Base-by-base conservation (phyloP, 1,140 invertebrate genomes). In the Hirudo medicinalis region DNA sequence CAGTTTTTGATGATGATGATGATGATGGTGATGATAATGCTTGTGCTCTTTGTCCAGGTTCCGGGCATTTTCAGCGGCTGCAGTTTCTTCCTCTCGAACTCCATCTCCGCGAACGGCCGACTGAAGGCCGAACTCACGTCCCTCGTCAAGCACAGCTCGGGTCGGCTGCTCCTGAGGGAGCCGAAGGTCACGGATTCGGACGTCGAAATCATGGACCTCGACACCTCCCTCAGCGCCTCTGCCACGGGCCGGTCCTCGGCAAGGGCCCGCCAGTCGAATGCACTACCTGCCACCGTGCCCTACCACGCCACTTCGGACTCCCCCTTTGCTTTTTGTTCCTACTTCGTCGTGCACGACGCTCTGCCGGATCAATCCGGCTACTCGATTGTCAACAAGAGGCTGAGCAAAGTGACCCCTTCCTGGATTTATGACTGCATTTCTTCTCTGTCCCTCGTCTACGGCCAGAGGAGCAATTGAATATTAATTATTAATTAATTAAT, bases 351-450 rank as follows among this genome's bases (percentile, higher is more conserved):
- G 71, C 89, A 87, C 74, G 83, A 81, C 40, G 84, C 11, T 17
- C 43, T 49, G 9, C 43, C 82, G 73, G 83, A 84, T 20, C 0
- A 13, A 1, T 49, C 43, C 43, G 11, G 15, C 13, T 49, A 17
- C 76, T 87, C 87, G 5, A 22, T 63, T 6, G 19, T 63, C 3
- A 63, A 63, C 57, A 63, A n/a, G 15, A 57, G 15, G 85, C 87
- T 81, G 79, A 89, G 22, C 87, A 87, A 85, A 2, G 80, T 89
- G 19, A 86, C 87, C 1, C 80, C 88, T 0, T 81, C 85, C 3
- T 91, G 89, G 89, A 79, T 91, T 13, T 84, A 89, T 73, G 86
- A 89, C 71, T 89, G 86, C 74, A 84, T 89, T 68, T 83, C 87
- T 69, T 85, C 85, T 69, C 89, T 89, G 60, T 66, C 53, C 27